Evolutionary conservation across 1,140 invertebrate genomes (phyloP), one percentile per base, ranked within the genome.

Genomic region (Rhyacophila brunnea): DNA sequence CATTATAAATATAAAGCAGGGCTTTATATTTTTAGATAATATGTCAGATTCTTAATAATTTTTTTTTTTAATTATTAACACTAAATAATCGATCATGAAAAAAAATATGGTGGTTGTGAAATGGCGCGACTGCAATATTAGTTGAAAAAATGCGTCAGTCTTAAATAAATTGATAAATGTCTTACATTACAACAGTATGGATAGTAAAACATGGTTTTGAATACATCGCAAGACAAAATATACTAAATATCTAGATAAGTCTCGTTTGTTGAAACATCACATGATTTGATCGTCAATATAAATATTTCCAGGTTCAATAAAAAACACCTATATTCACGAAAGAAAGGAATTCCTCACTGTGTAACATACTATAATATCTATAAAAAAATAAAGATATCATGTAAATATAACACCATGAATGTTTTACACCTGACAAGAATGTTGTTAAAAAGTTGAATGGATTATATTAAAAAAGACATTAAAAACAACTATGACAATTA

Each of bases 401-500:
- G 52, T 54, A 54, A 48, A 49, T 57, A 57, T 48, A 57, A 57
- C 34, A 57, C 45, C 54, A 55, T 55, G 14, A 49, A 57, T 57
- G 46, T 57, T 48, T 57, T 57, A 48, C 44, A 57, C 34, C 43
- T 57, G 44, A 34, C 32, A 49, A 48, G 54, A 57, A 57, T 54
- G 54, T 57, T 57, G 54, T 57, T 49, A 57, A 48, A 48, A 38
- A 35, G 23, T 38, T 57, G 54, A 57, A 47, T 48, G 54, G 45
- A 57, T 36, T 57, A 57, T 49, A 57, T 48, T 55, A 55, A 55
- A 57, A 57, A 44, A 57, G 44, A 57, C n/a, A n/a, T n/a, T 57
- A 43, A 54, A 57, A 49, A 57, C 23, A 48, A 57, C 45, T 57
- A 57, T 57, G 42, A 57, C 32, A 57, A 54, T 35, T 4, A 38